These are phyloP conservation scores for Candoia aspera DNA, from an alignment of 2,113 vertebrate genomes.

Conservation along the genomic window DNA sequence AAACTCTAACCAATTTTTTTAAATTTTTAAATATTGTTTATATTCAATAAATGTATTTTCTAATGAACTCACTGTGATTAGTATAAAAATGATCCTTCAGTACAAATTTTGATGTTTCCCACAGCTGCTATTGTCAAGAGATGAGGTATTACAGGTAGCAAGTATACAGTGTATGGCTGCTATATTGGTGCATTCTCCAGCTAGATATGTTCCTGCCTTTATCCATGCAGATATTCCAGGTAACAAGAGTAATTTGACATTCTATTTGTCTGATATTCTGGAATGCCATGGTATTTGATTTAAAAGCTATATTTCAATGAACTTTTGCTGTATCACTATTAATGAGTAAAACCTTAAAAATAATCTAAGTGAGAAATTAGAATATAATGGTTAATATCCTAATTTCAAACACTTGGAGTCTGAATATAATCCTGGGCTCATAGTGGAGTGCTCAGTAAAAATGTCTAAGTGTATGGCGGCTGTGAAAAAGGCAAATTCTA, in stretches of 20 bases:
- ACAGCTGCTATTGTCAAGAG: slow-evolving; percentile 89
- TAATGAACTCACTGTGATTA: background rate
- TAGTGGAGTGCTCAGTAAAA: background rate
- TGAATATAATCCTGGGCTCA: background rate
- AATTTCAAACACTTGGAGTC: background rate
- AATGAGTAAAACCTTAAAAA: slow-evolving; percentile 26
- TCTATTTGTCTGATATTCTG: background rate
- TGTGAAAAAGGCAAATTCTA: background rate
- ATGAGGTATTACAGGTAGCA: slow-evolving; percentile 86
- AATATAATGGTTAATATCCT: background rate
- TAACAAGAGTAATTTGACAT: slow-evolving; percentile 57
- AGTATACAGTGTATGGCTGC: slow-evolving; percentile 86
- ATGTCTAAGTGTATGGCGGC: background rate
- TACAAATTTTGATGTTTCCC: slow-evolving; percentile 50
- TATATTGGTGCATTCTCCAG: slow-evolving; percentile 83
- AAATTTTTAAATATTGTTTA: slow-evolving; percentile 24
- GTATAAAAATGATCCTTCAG: background rate
- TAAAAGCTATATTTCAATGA: slow-evolving; percentile 10
- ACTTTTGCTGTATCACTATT: slow-evolving; percentile 22
- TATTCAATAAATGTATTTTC: slow-evolving; percentile 6
- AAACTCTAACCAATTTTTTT: background rate
- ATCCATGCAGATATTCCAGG: slow-evolving; percentile 91
- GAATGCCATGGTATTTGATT: background rate
- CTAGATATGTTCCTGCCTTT: slow-evolving; percentile 81
- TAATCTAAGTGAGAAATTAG: background rate